A percentile compares a stretch with the other conserved stretches of the same genome.
These are phyloP conservation scores for Bufotes viridis DNA, from an alignment of 2,797 vertebrate genomes.

Conservation along the genomic window DNA sequence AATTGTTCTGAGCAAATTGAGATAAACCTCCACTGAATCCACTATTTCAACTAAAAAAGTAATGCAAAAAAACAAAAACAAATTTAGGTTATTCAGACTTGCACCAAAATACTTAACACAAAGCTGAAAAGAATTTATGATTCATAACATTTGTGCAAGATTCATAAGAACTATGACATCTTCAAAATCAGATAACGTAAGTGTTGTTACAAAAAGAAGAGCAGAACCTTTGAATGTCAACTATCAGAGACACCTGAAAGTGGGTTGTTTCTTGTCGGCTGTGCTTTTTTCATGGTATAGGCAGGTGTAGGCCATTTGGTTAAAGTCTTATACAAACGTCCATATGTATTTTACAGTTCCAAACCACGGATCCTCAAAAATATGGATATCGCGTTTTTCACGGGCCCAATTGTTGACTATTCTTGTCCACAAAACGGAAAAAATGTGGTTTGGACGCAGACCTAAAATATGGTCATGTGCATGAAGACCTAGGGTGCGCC, in stretches of 20 bases:
- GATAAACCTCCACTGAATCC: slow-evolving; percentile 96
- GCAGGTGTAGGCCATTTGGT: neutral
- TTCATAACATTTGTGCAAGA: neutral
- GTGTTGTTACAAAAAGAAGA: neutral
- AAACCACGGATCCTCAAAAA: no score
- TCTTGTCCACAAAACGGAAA: no score
- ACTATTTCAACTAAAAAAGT: slow-evolving; percentile 91
- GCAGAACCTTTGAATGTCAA: neutral
- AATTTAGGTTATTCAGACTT: neutral
- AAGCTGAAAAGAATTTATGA: neutral
- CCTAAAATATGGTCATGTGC: no score
- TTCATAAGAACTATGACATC: neutral
- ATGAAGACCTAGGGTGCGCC: no score
- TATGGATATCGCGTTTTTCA: no score
- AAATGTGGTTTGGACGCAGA: no score
- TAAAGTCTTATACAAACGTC: no score
- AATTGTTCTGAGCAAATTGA: slow-evolving; percentile 89
- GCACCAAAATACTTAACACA: neutral
- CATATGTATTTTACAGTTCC: no score
- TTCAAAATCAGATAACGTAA: neutral
- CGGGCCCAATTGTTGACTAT: no score
- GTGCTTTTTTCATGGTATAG: neutral
- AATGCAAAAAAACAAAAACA: slow-evolving; percentile 28
- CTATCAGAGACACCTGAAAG: neutral
- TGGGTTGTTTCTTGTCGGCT: neutral